Evolutionary conservation across 2,888 invertebrate species (phyloP), one percentile per base, ranked within the genome.

Genomic region (Muschampia plurimacula): DNA sequence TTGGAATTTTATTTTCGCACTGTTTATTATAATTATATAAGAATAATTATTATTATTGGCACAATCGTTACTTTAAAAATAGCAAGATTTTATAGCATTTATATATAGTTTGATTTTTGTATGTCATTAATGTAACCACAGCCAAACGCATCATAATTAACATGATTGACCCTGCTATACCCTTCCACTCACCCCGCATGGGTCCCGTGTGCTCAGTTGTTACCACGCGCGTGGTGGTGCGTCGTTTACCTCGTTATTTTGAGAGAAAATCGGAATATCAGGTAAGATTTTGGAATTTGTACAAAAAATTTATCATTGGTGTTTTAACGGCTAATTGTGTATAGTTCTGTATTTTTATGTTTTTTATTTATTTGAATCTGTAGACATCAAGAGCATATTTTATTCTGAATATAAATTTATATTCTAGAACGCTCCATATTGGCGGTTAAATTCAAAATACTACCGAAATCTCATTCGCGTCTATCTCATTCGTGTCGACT

Each of bases 1-100:
- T 32, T 36, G 59, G 12, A 28, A 59, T 22, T 59, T 59, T 59
- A 59, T 59, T 59, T 59, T 59, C 12, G 59, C 36, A 59, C 2
- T 32, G 10, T 59, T 59, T 32, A 12, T 12, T 59, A 59, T 36
- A 3, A 32, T 22, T 59, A 2, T 12, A 7, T 59, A 22, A 10
- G 55, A 9, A 13, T 59, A 12, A 12, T 59, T 12, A 59, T 36
- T 32, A 32, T 59, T 59, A 32, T 0, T 12, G 22, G 5, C 6
- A 32, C 59, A 59, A 4, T 10, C 32, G 12, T 13, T 9, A 59
- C 22, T 59, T 13, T 59, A 32, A 13, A 36, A 7, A 12, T 12
- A 59, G 32, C 3, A 59, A 12, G 12, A 59, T 36, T 59, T 59
- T 2, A 3, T 59, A 36, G 59, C 59, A 32, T 32, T 59, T 59